A percentile compares a stretch with the other conserved stretches of the same genome.
Conservation (phyloP, 2,113 vertebrate genomes). For the Marcusenius ussheri region DNA sequence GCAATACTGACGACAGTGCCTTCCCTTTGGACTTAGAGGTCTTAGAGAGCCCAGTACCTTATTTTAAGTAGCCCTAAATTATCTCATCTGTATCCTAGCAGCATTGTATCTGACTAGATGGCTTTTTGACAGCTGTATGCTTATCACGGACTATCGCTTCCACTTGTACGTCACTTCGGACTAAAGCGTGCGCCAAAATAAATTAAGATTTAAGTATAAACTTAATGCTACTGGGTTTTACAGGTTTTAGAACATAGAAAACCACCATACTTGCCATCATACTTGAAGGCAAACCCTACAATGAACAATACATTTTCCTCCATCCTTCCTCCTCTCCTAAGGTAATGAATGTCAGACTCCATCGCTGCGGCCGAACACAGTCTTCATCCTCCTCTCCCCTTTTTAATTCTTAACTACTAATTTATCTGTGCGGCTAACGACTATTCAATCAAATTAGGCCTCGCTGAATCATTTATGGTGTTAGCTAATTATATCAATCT, state of each 20-base stretch:
- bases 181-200: neutral
- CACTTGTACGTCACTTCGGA: neutral
- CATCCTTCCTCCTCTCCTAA: neutral
- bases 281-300: neutral
- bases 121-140: neutral
- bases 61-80: neutral
- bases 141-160: neutral
- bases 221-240: neutral
- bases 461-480: neutral
- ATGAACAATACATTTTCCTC: neutral
- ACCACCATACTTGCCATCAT: neutral
- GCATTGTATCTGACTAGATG: neutral
- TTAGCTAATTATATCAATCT: constrained; percentile 9
- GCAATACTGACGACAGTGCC: neutral
- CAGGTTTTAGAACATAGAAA: neutral
- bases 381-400: neutral
- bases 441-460: constrained; percentile 2
- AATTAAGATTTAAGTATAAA: neutral
- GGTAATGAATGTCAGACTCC: neutral
- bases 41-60: neutral
- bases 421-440: neutral
- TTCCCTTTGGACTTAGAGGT: neutral
- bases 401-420: neutral
- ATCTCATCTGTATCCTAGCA: neutral
- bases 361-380: neutral